Conservation (phyloP, 1,140 invertebrate genomes). For the Pararge aegeria region DNA sequence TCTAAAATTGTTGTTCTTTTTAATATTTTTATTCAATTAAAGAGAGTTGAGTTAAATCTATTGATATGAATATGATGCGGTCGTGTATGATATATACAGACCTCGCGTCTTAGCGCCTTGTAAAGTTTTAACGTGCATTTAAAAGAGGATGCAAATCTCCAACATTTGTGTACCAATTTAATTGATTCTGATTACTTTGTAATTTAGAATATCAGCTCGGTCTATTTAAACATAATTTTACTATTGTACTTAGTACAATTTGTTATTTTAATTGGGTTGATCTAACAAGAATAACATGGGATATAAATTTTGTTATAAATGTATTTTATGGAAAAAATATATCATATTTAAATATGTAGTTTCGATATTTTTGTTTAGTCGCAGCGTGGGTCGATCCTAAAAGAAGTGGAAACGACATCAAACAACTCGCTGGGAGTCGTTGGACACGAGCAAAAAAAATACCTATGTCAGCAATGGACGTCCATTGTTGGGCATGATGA, state of each 20-base stretch:
- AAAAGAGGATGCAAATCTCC: not conserved
- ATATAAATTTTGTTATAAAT: too few relatives aligned
- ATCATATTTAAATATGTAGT: not conserved
- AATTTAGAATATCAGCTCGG: not conserved
- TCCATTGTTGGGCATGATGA: too few relatives aligned
- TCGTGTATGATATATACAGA: not conserved
- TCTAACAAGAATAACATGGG: not conserved
- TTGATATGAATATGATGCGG: not conserved
- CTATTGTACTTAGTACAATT: not conserved
- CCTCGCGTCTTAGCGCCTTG: not conserved
- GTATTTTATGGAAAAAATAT: not conserved
- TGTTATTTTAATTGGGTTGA: not conserved
- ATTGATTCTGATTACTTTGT: not conserved
- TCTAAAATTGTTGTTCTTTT: not conserved
- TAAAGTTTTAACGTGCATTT: not conserved
- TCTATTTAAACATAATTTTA: not conserved
- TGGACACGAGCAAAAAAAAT: too few relatives aligned
- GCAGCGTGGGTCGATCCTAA: too few relatives aligned
- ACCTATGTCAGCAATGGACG: too few relatives aligned
- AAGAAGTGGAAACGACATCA: too few relatives aligned
- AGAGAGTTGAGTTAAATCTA: not conserved
- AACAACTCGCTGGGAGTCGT: too few relatives aligned
- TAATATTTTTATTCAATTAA: not conserved
- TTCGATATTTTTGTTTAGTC: too few relatives aligned
- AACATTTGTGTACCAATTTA: not conserved